Percentiles rank a stretch among this genome's conserved stretches.
These are phyloP conservation scores for Drosophila arizonae DNA, from an alignment of 1,140 invertebrate genomes.

Conservation along the genomic window DNA sequence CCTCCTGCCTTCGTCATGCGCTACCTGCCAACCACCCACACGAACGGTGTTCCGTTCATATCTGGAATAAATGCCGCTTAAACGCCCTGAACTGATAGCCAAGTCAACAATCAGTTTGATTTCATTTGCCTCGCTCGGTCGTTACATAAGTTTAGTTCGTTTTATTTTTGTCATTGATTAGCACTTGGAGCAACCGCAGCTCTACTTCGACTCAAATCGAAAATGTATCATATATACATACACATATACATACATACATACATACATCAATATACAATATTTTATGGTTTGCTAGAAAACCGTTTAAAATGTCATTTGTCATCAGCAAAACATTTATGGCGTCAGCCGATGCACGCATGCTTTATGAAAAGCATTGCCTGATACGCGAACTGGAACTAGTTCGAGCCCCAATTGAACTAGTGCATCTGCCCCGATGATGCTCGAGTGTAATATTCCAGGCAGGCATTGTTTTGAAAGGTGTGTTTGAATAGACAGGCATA, in stretches of 20 bases:
- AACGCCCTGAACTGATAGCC: constrained; percentile 27
- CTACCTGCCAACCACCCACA: neutral
- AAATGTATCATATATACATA: too few relatives aligned
- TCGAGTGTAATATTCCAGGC: too few relatives aligned
- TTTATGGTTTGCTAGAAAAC: neutral
- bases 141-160: constrained; percentile 52
- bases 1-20: too few relatives aligned
- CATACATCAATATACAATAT: too few relatives aligned
- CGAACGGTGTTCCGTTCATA: neutral
- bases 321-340: too few relatives aligned
- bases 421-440: too few relatives aligned
- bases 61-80: constrained; percentile 26
- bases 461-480: too few relatives aligned
- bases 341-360: neutral
- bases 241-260: too few relatives aligned
- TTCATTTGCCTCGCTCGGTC: neutral
- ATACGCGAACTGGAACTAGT: neutral
- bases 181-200: constrained; percentile 43
- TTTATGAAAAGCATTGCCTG: neutral
- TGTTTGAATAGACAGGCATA: too few relatives aligned
- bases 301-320: neutral
- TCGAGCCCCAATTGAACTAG: neutral
- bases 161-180: constrained; percentile 65
- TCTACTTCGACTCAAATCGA: neutral
- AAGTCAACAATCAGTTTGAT: constrained; percentile 30